phyloP scores from a whole-genome alignment of 2,888 invertebrate species.

The Oithona nana region DNA sequence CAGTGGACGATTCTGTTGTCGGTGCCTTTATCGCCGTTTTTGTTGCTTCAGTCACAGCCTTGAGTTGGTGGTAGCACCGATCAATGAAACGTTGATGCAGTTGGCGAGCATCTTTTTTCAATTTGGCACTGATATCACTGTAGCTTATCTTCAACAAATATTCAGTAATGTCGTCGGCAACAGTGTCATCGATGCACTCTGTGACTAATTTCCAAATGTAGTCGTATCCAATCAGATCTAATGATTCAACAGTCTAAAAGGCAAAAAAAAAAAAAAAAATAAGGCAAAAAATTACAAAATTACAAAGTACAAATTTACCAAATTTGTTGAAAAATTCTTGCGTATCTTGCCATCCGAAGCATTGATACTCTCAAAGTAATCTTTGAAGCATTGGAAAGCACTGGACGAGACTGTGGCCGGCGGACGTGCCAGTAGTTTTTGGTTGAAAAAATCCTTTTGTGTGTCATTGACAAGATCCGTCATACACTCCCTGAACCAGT shows the following conservation, averaged over 20 bases:
- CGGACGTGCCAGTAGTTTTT: constrained; percentile 30
- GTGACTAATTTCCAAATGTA: constrained; percentile 32
- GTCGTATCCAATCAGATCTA: constrained; percentile 26
- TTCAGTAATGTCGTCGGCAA: constrained; percentile 29
- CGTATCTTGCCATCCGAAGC: constrained; percentile 18
- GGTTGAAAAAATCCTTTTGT: constrained; percentile 30
- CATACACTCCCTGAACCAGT: constrained; percentile 31
- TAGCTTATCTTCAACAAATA: constrained; percentile 30
- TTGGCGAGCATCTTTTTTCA: constrained; percentile 29
- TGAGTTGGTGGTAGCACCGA: constrained; percentile 31
- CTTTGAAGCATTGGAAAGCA: constrained; percentile 30
- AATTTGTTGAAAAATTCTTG: background rate
- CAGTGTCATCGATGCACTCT: constrained; percentile 28
- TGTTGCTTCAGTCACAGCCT: constrained; percentile 22
- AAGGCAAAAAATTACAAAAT: background rate
- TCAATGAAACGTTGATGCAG: constrained; percentile 31
- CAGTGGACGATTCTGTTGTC: too few species aligned
- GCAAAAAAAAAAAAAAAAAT: background rate
- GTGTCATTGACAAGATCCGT: constrained; percentile 31
- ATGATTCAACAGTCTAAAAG: constrained; percentile 8
- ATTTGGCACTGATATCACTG: constrained; percentile 26
- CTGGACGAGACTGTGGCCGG: constrained; percentile 28
- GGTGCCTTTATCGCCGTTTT: too few species aligned
- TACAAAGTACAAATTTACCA: background rate
- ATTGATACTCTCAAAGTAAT: constrained; percentile 32